Evolutionary conservation across 2,797 vertebrate species (phyloP), one percentile per base, ranked within the genome.

Genomic region (Crypturellus tataupa): DNA sequence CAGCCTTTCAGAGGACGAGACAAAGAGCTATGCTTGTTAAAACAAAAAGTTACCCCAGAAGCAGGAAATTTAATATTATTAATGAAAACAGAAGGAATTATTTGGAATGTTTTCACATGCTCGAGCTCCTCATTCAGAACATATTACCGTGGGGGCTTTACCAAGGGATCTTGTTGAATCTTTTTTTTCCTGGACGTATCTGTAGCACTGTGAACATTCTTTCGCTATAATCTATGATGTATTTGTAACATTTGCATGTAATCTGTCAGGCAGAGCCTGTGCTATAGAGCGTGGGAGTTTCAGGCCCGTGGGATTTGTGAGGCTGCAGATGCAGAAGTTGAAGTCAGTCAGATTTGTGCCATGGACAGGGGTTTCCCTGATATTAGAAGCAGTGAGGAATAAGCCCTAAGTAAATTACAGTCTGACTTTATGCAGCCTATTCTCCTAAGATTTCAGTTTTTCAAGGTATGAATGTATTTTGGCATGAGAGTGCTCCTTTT

Each of bases 21-120:
- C 89, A 80, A 87, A 91, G 95, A 83, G 10, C 73, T 83, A 47
- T 68, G 75, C 91, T 94, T 96, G 68, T 87, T 93, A 73, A 96
- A 97, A 87, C 84, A 85, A 85, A 91, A 94, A 70, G 80, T 79
- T 80, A 72, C 18, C 64, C 85, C 64, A 96, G 95, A 89, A 97
- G 95, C 93, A 94, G 90, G 93, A 97, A 97, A 96, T 95, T 83
- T 85, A 91, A 94, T 95, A 94, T 95, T 96, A 92, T 94, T 97
- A 92, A 91, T 96, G 94, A 96, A 96, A 97, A 96, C 95, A 96
- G 78, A 62, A 90, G 77, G 90, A 96, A 91, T 95, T 92, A 85
- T 86, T 94, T 27, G 85, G 90, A 95, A 82, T 70, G 86, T 79
- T 95, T 97, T 93, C 79, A 83, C 95, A 92, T 7, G 24, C 19